Evolutionary conservation across 2,113 vertebrate genomes (phyloP).

Genomic region (Microcebus jonahi): DNA sequence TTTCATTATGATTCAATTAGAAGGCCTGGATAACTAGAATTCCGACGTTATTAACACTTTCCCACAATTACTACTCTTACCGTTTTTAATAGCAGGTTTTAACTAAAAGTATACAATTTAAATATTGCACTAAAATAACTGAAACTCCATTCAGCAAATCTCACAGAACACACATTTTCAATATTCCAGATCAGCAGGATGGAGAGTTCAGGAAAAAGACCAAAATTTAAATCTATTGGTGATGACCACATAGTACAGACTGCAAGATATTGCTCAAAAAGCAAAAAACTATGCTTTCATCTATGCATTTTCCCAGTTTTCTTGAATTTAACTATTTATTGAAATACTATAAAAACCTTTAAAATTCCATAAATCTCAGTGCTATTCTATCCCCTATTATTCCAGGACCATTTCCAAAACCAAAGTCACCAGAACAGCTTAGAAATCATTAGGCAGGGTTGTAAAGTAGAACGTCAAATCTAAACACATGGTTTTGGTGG

Average conservation of each 20-base stretch:
- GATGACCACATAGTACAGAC: background rate
- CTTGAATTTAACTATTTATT: slow-evolving; percentile 51
- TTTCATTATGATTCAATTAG: background rate
- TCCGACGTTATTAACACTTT: background rate
- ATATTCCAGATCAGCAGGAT: slow-evolving; percentile 51
- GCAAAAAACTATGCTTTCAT: background rate
- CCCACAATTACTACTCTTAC: background rate
- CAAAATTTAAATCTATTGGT: slow-evolving; percentile 44
- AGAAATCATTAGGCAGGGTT: background rate
- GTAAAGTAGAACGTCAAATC: background rate
- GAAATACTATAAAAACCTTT: slow-evolving; percentile 29
- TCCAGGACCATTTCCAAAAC: slow-evolving; percentile 20
- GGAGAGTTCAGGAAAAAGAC: slow-evolving; percentile 32
- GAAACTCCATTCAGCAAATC: background rate
- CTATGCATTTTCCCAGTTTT: background rate
- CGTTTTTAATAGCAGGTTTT: background rate
- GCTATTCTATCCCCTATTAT: background rate
- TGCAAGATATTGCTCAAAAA: slow-evolving; percentile 62
- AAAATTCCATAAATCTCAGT: background rate
- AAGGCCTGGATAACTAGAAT: background rate
- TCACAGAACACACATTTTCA: slow-evolving; percentile 46
- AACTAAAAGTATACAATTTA: background rate
- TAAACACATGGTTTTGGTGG: background rate
- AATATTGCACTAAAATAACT: slow-evolving; percentile 40
- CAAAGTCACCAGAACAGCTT: background rate